Evolutionary conservation across 2,113 vertebrate species (phyloP).

Genomic region (Lucifuga dentata): DNA sequence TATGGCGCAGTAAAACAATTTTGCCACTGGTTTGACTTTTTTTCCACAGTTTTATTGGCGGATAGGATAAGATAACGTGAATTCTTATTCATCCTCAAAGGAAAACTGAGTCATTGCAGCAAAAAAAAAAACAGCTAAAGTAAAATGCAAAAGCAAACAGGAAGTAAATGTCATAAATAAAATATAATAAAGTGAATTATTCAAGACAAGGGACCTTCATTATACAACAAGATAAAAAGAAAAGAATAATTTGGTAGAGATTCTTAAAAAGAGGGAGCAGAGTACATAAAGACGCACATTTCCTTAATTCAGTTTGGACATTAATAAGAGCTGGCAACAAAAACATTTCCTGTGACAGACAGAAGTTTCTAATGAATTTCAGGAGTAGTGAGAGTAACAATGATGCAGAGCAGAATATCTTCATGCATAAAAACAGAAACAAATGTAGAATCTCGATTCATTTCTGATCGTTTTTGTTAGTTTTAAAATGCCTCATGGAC

Average conservation of each 20-base stretch:
- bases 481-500: neutral
- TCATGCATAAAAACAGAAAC: no score
- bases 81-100: conserved; percentile 3
- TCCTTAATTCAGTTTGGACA: neutral
- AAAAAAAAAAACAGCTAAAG: neutral
- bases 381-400: no score
- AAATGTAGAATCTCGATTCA: no score
- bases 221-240: neutral
- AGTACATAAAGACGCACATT: neutral
- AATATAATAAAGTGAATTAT: conserved; percentile 9
- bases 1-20: neutral
- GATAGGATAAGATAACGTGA: neutral
- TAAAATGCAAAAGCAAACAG: neutral
- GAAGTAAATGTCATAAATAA: neutral
- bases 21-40: neutral
- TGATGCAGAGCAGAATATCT: no score
- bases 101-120: conserved; percentile 9
- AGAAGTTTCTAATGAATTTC: no score
- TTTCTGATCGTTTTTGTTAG: no score
- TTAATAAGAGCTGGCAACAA: neutral
- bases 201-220: neutral
- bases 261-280: neutral
- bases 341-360: no score
- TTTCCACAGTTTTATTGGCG: neutral
- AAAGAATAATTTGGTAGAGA: no score